Base-by-base conservation (phyloP, 2,797 vertebrate genomes). In the Hozukius guyotensis region DNA sequence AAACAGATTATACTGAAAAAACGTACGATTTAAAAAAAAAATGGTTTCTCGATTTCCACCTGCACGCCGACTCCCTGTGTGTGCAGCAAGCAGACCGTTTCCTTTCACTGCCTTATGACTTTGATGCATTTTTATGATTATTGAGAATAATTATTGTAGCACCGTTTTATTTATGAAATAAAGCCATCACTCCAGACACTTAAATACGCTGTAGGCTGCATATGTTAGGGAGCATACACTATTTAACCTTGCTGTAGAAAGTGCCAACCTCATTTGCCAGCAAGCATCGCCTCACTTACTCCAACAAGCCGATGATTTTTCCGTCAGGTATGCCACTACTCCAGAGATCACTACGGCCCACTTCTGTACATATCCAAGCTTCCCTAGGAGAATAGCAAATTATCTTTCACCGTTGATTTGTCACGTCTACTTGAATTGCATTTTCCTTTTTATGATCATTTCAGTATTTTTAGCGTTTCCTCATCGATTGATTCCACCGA, bases 161-260 rank as follows among this genome's bases (percentile, higher is more conserved):
- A 94, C 89, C 86, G 53, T 96, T 96, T 96, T 97, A 96, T 99
- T 98, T 97, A 97, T 96, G 36, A 93, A 95, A 94, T 91, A 95
- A 94, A 96, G 94, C 93, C 96, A 94, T 94, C 93, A 96, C 96
- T 94, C 96, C 94, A 91, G 89, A 91, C 80, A 88, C 87, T 70
- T 90, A 75, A 75, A 90, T 94, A 90, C 83, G 94, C 96, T 97
- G 93, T 96, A 88, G 94, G 91, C 96, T 95, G 92, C 96, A 92
- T 94, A 96, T 95, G 93, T 96, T 95, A 92, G 88, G 83, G 87
- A 85, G 89, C 95, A 91, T 92, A 95, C 95, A 95, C 93, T 94
- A 95, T 92, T 95, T 96, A 96, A 95, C 92, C 94, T 96, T 93
- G 94, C 94, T 90, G 94, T 97, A 97, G 96, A 97, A 97, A 95